phyloP scores from a whole-genome alignment of 2,113 vertebrate genomes.

The Catagonus wagneri region DNA sequence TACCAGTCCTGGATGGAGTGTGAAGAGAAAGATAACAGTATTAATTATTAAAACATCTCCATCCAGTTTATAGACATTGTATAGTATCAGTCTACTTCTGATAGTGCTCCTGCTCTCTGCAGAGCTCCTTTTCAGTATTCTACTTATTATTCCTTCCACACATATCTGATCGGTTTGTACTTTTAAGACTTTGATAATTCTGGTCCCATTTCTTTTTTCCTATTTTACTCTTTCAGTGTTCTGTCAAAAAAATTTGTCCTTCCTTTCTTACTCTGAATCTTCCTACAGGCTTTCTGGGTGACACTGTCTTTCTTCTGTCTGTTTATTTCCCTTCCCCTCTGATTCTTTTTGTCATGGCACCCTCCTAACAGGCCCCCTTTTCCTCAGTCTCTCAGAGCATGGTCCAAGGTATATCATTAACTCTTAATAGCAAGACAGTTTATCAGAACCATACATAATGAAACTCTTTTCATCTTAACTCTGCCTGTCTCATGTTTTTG shows the following conservation, averaged over 20 bases:
- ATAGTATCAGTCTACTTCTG: not conserved
- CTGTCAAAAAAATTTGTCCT: not conserved
- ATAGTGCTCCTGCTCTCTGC: not conserved
- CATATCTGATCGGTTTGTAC: not conserved
- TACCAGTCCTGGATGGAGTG: not conserved
- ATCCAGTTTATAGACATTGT: not conserved
- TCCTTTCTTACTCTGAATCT: not conserved
- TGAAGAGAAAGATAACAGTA: not conserved
- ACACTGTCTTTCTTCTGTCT: not conserved
- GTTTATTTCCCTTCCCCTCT: not conserved
- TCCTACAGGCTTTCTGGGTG: not conserved
- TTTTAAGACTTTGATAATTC: not conserved
- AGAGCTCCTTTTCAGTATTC: not conserved
- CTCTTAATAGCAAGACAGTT: not conserved
- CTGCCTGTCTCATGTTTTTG: slow-evolving; percentile 28
- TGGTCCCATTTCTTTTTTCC: not conserved
- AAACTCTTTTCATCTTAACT: not conserved
- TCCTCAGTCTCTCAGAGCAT: not conserved
- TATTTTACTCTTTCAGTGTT: not conserved
- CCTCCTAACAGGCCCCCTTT: not conserved
- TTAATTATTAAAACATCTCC: not conserved
- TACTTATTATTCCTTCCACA: not conserved
- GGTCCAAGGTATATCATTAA: not conserved
- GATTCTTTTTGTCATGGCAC: not conserved
- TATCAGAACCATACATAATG: not conserved